A percentile compares a stretch with the other conserved stretches of the same genome.
phyloP scores from a whole-genome alignment of 2,888 invertebrate species.

The Isoperla grammatica region DNA sequence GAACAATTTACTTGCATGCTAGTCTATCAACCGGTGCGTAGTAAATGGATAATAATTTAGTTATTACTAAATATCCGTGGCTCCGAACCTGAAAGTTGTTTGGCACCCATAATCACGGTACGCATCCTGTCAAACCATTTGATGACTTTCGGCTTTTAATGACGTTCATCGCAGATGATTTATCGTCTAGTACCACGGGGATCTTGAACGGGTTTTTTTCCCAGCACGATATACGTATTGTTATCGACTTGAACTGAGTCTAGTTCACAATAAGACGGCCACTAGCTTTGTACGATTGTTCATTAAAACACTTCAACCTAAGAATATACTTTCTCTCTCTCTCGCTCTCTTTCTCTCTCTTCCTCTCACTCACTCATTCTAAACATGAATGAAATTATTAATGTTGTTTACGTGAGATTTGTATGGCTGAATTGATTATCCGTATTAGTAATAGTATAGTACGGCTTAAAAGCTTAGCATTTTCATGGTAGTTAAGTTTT shows the following conservation, averaged over 20 bases:
- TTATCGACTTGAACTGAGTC: not conserved
- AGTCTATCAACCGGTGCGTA: not conserved
- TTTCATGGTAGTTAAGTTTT: too few relatives aligned
- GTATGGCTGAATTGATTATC: too few relatives aligned
- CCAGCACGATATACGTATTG: not conserved
- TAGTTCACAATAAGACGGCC: not conserved
- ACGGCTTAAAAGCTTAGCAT: too few relatives aligned
- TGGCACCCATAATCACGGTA: not conserved
- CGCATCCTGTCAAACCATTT: not conserved
- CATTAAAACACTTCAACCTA: too few relatives aligned
- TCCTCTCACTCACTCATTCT: not conserved
- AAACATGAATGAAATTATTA: not conserved
- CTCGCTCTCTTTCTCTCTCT: not conserved
- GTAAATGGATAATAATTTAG: conserved; percentile 12
- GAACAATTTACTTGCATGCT: conserved; percentile 2
- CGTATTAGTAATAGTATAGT: too few relatives aligned
- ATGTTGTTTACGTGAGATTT: too few relatives aligned
- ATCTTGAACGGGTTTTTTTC: not conserved
- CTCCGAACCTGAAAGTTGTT: not conserved
- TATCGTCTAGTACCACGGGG: not conserved
- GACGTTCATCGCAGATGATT: not conserved
- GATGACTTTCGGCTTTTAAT: not conserved
- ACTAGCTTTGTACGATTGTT: not conserved
- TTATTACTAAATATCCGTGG: conserved; percentile 6
- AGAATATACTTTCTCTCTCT: not conserved